Evolutionary conservation across 2,797 vertebrate species (phyloP), one percentile per base, ranked within the genome.

Genomic region (Apogon talboti): DNA sequence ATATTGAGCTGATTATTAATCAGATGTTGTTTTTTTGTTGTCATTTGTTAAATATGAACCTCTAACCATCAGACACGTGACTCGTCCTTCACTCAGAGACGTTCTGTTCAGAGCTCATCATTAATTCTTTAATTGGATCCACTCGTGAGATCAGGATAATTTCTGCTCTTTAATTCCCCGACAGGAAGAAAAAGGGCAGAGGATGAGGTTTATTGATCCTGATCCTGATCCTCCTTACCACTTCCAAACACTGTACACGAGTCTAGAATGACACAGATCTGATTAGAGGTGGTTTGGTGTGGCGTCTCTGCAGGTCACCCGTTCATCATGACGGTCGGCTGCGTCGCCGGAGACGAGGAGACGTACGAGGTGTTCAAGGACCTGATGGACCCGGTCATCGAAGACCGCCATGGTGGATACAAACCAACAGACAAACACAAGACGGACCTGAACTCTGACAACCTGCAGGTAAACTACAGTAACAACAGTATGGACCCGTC

Each of bases 311-410:
- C 71, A 98, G 96, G 96, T 59, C 96, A 98, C 82, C 96, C 96
- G 61, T 98, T 93, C 90, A 96, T 95, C 92, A 95, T 95, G 95
- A 95, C 94, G 0, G 95, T 95, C 35, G 95, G 95, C 76, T 94
- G 93, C 4, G 92, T 95, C 48, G 94, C 94, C 0, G 95, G 95
- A 7, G 95, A 95, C 0, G 95, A 95, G 83, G 93, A 94, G 76
- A 91, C 67, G 50, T 95, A 95, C 0, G 79, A 73, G 0, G 89
- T 91, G 13, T 95, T 95, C 87, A 95, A 94, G 90, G 94, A 93
- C 0, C 76, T 95, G 63, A 89, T 95, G 0, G 95, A 95, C 79
- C 92, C 94, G 28, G 59, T 95, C 87, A 95, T 95, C 79, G 87
- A 91, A 12, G 94, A 95, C 87, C 93, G 95, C 66, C 95, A 95